These are phyloP conservation scores for Patella pellucida DNA, from an alignment of 2,888 invertebrate species.

Conservation along the genomic window DNA sequence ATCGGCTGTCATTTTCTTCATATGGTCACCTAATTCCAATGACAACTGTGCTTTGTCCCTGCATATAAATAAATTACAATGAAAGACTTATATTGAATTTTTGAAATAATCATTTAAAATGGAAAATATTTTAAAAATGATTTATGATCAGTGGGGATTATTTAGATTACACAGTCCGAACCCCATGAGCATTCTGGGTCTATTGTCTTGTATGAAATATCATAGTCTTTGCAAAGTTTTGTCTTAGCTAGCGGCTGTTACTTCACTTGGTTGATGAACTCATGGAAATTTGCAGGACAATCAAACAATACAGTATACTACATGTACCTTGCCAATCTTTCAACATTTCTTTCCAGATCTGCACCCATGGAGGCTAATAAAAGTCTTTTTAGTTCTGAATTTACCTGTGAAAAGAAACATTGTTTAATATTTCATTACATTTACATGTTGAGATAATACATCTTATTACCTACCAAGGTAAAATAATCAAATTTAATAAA, in stretches of 20 bases:
- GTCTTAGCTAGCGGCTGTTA: too few relatives aligned
- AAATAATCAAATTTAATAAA: too few relatives aligned
- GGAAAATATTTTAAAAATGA: background rate
- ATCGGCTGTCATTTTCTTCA: slow-evolving; percentile 80
- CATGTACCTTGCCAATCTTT: slow-evolving; percentile 87
- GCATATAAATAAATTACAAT: slow-evolving; percentile 22
- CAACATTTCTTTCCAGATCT: slow-evolving; percentile 90
- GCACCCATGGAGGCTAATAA: slow-evolving; percentile 95
- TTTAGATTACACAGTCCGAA: too few relatives aligned
- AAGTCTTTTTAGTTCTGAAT: slow-evolving; percentile 91
- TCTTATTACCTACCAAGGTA: too few relatives aligned
- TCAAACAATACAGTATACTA: slow-evolving; percentile 26
- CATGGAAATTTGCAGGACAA: too few relatives aligned
- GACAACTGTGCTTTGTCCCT: slow-evolving; percentile 89
- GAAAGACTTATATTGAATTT: background rate
- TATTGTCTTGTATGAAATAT: background rate
- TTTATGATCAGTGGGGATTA: too few relatives aligned
- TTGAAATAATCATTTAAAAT: background rate
- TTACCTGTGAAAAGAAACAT: slow-evolving; percentile 76
- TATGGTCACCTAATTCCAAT: slow-evolving; percentile 85
- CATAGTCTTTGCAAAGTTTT: too few relatives aligned
- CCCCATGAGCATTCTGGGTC: too few relatives aligned
- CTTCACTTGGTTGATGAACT: too few relatives aligned
- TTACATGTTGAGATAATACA: too few relatives aligned
- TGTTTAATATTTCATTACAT: too few relatives aligned